Evolutionary conservation across 2,113 vertebrate genomes (phyloP).

Genomic region (Pampusana beccarii): DNA sequence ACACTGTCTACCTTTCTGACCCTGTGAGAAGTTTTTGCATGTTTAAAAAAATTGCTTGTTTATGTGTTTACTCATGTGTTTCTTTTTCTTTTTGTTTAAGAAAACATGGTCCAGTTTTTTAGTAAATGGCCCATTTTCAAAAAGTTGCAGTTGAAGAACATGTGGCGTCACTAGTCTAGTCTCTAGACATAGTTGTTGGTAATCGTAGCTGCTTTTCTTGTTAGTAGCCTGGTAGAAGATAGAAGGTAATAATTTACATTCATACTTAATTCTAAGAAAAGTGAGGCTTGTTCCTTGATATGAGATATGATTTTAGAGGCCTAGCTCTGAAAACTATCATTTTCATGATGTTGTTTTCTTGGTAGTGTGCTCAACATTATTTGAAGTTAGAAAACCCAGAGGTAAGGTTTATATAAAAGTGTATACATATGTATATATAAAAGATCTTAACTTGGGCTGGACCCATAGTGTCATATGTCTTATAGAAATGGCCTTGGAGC

Average conservation of each 20-base stretch:
- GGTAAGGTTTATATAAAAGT: neutral
- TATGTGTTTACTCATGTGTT: neutral
- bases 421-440: neutral
- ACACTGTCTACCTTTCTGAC: neutral
- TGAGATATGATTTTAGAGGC: neutral
- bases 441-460: neutral
- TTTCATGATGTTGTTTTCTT: neutral
- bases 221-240: neutral
- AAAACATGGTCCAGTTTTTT: neutral
- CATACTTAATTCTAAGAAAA: neutral
- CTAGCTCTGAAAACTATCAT: neutral
- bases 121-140: neutral
- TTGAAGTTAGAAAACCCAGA: neutral
- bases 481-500: neutral
- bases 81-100: neutral
- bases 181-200: neutral
- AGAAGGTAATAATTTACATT: neutral
- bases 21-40: neutral
- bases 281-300: neutral
- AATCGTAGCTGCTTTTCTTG: neutral
- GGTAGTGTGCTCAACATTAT: neutral
- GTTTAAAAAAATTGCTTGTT: neutral
- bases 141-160: neutral
- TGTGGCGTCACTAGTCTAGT: neutral
- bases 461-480: accelerated